Base-by-base conservation (phyloP, 1,140 invertebrate species). In the Listronotus oregonensis region DNA sequence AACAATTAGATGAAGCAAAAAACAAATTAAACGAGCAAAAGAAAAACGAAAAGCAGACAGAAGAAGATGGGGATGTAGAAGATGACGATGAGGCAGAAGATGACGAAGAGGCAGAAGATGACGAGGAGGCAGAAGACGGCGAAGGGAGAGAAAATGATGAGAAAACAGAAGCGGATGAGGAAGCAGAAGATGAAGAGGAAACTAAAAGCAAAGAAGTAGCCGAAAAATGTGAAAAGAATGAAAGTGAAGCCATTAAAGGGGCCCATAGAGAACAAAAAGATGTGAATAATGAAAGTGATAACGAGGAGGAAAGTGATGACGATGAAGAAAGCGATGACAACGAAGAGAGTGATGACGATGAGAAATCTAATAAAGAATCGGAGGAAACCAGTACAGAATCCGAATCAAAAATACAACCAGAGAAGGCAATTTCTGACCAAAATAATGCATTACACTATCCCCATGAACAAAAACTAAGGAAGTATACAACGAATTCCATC, bases 41-140 rank as follows among this genome's bases (percentile, higher is more conserved):
- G n/a, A 27, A 27, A 5, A 27, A 27, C 5, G 21, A 27, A 27
- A 21, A 15, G 18, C 27, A 39, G 18, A 18, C 7, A 43, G 34
- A 50, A 27, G 47, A 59, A 17, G 47, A 60, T n/a, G 9, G 7
- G 7, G 27, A 60, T 8, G 68, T 61, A 74, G 21, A 64, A 73
- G 51, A 18, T 1, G 40, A 46, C 6, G 27, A 63, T 9, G 47
- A 51, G n/a, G 34, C 51, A n/a, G 21, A 52, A 7, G 67, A 71
- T 78, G 32, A 68, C 10, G 58, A 49, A 39, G 63, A 56, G 49
- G 31, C 60, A 50, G 37, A 63, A 40, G 47, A n/a, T 52, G 32
- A 34, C 2, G 61, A 49, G 37, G 56, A 60, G 39, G 64, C 32
- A 52, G 47, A 68, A 50, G 44, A 69, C 1, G 39, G 18, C 12